Evolutionary conservation across 2,888 invertebrate genomes (phyloP), one percentile per base, ranked within the genome.

Genomic region (Caenorhabditis zanzibari): DNA sequence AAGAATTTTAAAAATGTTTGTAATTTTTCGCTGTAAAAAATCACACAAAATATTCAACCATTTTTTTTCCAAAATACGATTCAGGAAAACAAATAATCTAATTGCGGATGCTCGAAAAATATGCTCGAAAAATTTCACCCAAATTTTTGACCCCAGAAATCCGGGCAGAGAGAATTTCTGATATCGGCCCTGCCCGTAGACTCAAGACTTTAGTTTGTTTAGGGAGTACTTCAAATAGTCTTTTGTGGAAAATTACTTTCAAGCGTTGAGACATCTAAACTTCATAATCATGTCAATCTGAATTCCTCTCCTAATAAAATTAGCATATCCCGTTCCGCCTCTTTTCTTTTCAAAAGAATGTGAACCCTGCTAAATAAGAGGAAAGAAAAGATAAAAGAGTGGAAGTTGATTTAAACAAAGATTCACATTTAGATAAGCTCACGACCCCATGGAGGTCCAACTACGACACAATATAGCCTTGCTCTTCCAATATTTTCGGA

Each of bases 381-480:
- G 14, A 19, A 52, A 68, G 16, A 68, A n/a, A 68, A 68, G 54
- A 68, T 47, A 66, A 52, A 68, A 52, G 52, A 68, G 28, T 26
- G 35, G 6, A 41, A 63, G 68, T 54, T 19, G 68, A 68, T 68
- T 66, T 68, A 54, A 59, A 59, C 72, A 59, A 72, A 76, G 76
- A 76, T 76, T 76, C 76, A 12, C 58, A 61, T 59, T 61, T 61
- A 76, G 76, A 76, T 76, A 76, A 76, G 68, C 68, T 68, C 49
- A 38, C n/a, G 54, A 68, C 68, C 35, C 54, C 52, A 66, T 52
- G 19, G 49, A 22, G 49, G 66, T 66, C 66, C 35, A 22, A 32
- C 16, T 35, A 19, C 28, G 10, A 14, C 4, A 54, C 26, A 22
- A 2, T 16, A 49, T 22, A 38, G 38, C 38, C 12, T 41, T 28